Percentiles rank a stretch among this genome's conserved stretches.
Conservation (phyloP, 2,797 vertebrate species). For the Bucorvus abyssinicus region DNA sequence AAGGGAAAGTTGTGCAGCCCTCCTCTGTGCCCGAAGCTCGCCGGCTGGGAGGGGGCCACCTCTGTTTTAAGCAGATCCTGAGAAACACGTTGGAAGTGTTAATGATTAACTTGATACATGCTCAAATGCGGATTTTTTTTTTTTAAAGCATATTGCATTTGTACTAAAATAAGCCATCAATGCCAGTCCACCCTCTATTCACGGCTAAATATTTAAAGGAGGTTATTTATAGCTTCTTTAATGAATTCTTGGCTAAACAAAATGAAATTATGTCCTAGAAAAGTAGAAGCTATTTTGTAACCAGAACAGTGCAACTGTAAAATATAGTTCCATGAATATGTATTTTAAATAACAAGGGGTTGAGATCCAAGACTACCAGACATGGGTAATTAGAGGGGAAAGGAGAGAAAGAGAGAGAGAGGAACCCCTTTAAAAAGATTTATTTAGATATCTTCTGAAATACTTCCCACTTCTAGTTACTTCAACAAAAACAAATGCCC, state of each 20-base stretch:
- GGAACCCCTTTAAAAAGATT: slow-evolving; percentile 54
- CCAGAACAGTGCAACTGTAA: slow-evolving; percentile 76
- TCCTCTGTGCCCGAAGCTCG: fast-evolving
- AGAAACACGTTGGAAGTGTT: slow-evolving; percentile 64
- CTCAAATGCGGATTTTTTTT: slow-evolving; percentile 67
- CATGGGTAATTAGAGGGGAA: slow-evolving; percentile 68
- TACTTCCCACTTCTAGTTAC: slow-evolving; percentile 53
- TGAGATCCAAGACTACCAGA: slow-evolving; percentile 65
- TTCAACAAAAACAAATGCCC: slow-evolving; percentile 61
- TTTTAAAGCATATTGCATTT: slow-evolving; percentile 72
- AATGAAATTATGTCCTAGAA: slow-evolving; percentile 81
- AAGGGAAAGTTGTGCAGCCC: background rate
- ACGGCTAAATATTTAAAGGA: slow-evolving; percentile 78
- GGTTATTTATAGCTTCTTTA: slow-evolving; percentile 81
- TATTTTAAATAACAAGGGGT: slow-evolving; percentile 75
- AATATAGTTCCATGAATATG: slow-evolving; percentile 76
- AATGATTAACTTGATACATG: slow-evolving; percentile 75
- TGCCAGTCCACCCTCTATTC: slow-evolving; percentile 80
- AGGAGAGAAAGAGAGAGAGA: slow-evolving; percentile 23
- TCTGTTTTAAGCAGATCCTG: background rate
- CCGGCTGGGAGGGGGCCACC: background rate
- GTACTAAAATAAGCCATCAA: slow-evolving; percentile 79
- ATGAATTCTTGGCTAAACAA: slow-evolving; percentile 82
- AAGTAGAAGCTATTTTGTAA: slow-evolving; percentile 79
- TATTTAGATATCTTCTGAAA: slow-evolving; percentile 67